phyloP scores from a whole-genome alignment of 2,888 invertebrate genomes.

The Drosophila neotestacea region DNA sequence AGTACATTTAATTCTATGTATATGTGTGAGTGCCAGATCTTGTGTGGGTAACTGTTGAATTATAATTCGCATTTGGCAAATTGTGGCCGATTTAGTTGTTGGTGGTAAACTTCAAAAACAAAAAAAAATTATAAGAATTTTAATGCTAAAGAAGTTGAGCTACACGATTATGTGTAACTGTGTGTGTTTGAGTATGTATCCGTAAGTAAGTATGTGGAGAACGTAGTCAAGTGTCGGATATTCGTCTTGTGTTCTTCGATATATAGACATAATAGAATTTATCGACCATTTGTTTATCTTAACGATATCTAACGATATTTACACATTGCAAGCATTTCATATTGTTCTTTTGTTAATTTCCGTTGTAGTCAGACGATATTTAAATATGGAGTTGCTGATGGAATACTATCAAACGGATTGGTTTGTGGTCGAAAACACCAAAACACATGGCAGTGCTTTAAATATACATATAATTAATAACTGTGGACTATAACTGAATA shows the following conservation, averaged over 20 bases:
- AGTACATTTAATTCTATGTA: background rate
- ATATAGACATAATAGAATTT: conserved; percentile 25
- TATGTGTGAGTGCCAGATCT: conserved; percentile 1
- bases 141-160: conserved; percentile 22
- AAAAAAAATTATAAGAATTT: conserved; percentile 21
- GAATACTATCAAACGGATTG: conserved; percentile 11
- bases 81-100: conserved; percentile 13
- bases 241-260: conserved; percentile 20
- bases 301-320: conserved; percentile 23
- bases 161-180: conserved; percentile 1
- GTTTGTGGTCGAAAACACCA: background rate
- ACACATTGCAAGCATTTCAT: conserved; percentile 20
- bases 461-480: conserved; percentile 4
- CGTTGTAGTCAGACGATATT: conserved; percentile 1
- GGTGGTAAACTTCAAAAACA: conserved; percentile 12
- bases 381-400: conserved; percentile 1
- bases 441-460: background rate
- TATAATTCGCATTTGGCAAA: conserved; percentile 16
- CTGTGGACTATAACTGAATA: background rate
- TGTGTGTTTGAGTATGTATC: background rate
- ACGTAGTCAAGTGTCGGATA: conserved; percentile 20
- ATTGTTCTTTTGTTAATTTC: conserved; percentile 15
- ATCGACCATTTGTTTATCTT: conserved; percentile 27
- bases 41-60: conserved; percentile 30
- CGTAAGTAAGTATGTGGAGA: conserved; percentile 1